phyloP scores from a whole-genome alignment of 2,113 vertebrate genomes.

The Dicerorhinus sumatrensis region DNA sequence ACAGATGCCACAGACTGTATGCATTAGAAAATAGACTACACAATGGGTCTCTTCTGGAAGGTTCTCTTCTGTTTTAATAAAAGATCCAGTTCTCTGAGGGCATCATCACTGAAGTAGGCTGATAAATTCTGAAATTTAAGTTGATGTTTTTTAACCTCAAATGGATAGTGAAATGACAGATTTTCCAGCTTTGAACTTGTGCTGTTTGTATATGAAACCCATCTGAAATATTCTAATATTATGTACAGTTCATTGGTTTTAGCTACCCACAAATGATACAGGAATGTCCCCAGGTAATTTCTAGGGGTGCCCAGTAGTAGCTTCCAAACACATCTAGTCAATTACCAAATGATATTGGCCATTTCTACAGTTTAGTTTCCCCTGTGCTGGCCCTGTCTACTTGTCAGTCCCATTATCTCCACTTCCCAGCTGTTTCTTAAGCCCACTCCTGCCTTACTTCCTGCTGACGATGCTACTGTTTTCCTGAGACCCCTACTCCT shows the following conservation, averaged over 20 bases:
- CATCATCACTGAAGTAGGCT: background rate
- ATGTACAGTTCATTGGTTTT: background rate
- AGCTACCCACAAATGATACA: background rate
- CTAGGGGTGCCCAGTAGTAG: background rate
- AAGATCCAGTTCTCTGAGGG: background rate
- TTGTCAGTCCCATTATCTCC: background rate
- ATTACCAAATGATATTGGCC: background rate
- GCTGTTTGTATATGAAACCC: background rate
- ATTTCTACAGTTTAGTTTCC: background rate
- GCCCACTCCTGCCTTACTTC: background rate
- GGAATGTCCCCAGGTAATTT: background rate
- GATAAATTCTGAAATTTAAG: slow-evolving; percentile 1
- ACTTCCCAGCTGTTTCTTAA: background rate
- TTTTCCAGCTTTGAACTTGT: background rate
- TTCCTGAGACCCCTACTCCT: background rate
- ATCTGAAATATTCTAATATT: background rate
- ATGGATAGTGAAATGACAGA: background rate
- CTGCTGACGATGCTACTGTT: background rate
- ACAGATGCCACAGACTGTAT: background rate
- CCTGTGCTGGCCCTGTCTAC: background rate
- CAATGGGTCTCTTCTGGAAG: background rate
- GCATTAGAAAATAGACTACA: background rate
- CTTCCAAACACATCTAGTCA: background rate
- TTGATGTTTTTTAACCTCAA: background rate
- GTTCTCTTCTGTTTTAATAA: background rate